phyloP scores from a whole-genome alignment of 1,140 invertebrate species.

The Drosophila pseudoobscura region DNA sequence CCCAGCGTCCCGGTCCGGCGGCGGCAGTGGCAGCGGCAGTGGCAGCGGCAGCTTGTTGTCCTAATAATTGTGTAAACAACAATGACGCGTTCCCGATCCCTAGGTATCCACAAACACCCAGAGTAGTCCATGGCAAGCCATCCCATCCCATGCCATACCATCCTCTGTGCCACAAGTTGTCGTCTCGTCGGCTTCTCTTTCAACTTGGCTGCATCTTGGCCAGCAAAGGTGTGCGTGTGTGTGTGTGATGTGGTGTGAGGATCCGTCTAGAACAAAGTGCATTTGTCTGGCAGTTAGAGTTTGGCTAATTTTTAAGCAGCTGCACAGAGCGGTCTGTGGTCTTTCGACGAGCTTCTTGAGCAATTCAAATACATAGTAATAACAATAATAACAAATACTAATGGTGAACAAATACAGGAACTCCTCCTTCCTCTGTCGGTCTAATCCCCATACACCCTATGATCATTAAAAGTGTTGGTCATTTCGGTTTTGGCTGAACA shows the following conservation, averaged over 20 bases:
- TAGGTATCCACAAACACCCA: constrained; percentile 31
- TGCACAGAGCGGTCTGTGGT: constrained; percentile 42
- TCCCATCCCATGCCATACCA: too few relatives aligned
- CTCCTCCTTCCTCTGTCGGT: neutral
- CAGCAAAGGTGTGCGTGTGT: too few relatives aligned
- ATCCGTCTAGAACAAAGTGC: constrained; percentile 72
- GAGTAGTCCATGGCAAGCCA: constrained; percentile 14
- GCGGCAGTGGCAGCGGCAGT: constrained; percentile 2
- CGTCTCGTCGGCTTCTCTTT: constrained; percentile 45
- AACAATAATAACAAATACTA: constrained; percentile 83
- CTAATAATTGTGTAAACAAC: constrained; percentile 83
- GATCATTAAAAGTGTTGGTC: constrained; percentile 73
- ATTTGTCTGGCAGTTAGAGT: constrained; percentile 80
- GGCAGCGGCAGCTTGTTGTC: constrained; percentile 78
- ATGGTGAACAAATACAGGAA: constrained; percentile 75
- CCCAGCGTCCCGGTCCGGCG: neutral
- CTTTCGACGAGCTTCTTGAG: constrained; percentile 59
- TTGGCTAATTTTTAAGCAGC: constrained; percentile 78
- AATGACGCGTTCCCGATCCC: constrained; percentile 74
- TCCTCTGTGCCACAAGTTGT: constrained; percentile 28
- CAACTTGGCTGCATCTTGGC: constrained; percentile 27
- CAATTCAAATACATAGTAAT: constrained; percentile 82
- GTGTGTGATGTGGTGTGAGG: constrained; percentile 12
- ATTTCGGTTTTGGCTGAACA: constrained; percentile 43
- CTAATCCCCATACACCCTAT: constrained; percentile 29